Conservation (phyloP, 2,113 vertebrate species). For the Sterrhoptilus dennistouni region DNA sequence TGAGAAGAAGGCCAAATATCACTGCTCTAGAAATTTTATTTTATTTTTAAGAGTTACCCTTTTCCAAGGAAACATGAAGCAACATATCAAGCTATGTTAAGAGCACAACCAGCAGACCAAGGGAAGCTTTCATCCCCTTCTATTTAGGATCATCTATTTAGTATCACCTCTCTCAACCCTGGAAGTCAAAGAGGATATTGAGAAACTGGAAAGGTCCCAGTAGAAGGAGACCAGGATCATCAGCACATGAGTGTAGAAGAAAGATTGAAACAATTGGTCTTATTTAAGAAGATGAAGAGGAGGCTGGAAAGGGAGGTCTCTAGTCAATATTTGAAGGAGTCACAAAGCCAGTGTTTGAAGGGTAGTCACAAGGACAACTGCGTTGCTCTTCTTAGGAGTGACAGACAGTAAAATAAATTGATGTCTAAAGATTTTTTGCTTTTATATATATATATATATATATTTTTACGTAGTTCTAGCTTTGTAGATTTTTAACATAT, state of each 20-base stretch:
- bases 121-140: not conserved
- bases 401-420: not conserved
- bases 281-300: not conserved
- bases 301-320: not conserved
- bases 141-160: not conserved
- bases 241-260: not conserved
- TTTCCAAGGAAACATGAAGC: not conserved
- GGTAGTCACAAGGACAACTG: not conserved
- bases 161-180: not conserved
- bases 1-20: not conserved
- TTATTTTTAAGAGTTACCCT: not conserved
- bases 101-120: not conserved
- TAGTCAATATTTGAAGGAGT: not conserved
- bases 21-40: not conserved
- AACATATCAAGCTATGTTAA: not conserved
- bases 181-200: not conserved
- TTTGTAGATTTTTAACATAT: not conserved
- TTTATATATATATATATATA: not conserved
- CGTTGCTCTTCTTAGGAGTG: not conserved
- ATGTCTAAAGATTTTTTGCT: not conserved
- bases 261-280: not conserved
- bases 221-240: not conserved
- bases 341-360: not conserved
- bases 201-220: not conserved
- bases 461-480: not conserved